Base-by-base conservation (phyloP, 92 coral and sea anemone genomes). In the Porites cylindrica region DNA sequence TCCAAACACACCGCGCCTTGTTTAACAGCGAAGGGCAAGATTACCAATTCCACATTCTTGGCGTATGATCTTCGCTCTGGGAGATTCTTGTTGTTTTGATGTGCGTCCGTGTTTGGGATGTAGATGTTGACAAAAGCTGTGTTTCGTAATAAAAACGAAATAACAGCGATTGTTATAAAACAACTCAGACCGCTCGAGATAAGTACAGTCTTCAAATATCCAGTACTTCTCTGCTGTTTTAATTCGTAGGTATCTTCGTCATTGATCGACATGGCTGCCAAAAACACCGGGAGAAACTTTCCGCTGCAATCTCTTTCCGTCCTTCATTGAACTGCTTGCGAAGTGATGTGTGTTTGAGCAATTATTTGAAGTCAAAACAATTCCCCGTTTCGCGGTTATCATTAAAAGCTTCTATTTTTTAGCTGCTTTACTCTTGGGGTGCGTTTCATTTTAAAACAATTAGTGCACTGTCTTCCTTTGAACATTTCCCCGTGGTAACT, bases 1-100 rank as follows among this genome's bases (percentile, higher is more conserved):
- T 95, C 98, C 32, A 95, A 85, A 73, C 98, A 95, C 66, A 93
- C 96, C 16, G 98, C 98, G 51, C 96, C 98, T 66, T 88, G 73
- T 58, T 85, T 82, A 53, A 80, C 94, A 66, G 91, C 96, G 66
- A 88, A 84, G 19, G 91, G 86, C 76, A 95, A 52, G 67, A 92
- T 71, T 3, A 89, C 83, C 17, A 92, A 59, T 50, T 85, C 84
- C 16, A 88, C 95, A 21, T 92, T 87, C 13, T 68, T 81, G 8
- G 95, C 84, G 61, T 89, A 85, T 18, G 90, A 85, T 14, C 95
- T 90, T 14, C 84, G 72, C 26, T 18, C 89, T 70, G 64, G 58
- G 0, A 38, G 68, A 52, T 76, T 80, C 66, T 38, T 50, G 10
- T 70, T 67, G 66, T 65, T 70, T 56, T 71, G 77, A 61, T 68